Percentiles rank a stretch among this genome's conserved stretches.
Evolutionary conservation across 2,888 invertebrate genomes (phyloP).

Genomic region (Tiphia femorata): DNA sequence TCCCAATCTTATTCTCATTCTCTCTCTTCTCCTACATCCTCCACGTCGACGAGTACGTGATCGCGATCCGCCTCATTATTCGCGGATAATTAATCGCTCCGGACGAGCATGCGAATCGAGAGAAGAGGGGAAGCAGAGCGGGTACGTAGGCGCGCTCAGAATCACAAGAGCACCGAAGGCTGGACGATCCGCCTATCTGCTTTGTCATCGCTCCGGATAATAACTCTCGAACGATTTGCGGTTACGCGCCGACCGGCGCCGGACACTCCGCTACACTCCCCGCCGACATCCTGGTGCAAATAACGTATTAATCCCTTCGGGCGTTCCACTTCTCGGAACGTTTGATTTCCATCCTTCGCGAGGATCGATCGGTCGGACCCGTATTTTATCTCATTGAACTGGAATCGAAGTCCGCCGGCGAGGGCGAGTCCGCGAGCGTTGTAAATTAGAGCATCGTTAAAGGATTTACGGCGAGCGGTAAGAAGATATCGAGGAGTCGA

Average conservation of each 20-base stretch:
- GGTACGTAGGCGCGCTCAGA: no score
- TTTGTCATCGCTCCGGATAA: conserved; percentile 60
- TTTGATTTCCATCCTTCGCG: conserved; percentile 18
- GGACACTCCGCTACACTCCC: no score
- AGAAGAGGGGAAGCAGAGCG: no score
- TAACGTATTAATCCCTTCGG: conserved; percentile 49
- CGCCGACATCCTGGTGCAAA: conserved; percentile 51
- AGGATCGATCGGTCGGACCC: conserved; percentile 7
- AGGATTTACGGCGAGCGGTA: no score
- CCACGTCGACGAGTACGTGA: conserved; percentile 29
- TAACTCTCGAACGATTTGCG: conserved; percentile 50
- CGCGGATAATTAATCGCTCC: conserved; percentile 59
- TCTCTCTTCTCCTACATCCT: conserved; percentile 7
- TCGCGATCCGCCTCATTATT: conserved; percentile 41
- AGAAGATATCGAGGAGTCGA: no score
- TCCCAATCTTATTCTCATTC: not conserved
- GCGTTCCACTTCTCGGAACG: conserved; percentile 10
- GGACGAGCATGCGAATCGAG: conserved; percentile 31
- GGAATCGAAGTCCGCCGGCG: no score
- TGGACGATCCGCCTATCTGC: conserved; percentile 48
- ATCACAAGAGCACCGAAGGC: no score
- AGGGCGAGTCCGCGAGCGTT: no score
- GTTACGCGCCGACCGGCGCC: conserved; percentile 12
- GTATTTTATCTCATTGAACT: no score
- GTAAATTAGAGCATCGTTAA: no score